phyloP scores from a whole-genome alignment of 2,888 invertebrate species.

The Cenopis cana region DNA sequence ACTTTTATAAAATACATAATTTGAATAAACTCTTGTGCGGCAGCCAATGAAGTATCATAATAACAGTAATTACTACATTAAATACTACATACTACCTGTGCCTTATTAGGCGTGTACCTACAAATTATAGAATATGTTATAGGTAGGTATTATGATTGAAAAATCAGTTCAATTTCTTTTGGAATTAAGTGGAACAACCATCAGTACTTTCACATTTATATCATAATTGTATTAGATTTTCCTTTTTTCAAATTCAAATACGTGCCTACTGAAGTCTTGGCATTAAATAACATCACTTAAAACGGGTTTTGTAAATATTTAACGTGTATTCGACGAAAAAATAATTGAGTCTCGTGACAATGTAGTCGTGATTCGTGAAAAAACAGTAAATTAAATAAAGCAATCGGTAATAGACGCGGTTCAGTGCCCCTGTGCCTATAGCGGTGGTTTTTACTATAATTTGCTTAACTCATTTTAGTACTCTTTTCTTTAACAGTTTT shows the following conservation, averaged over 20 bases:
- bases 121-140: too few relatives aligned
- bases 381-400: constrained; percentile 77
- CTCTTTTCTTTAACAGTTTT: background rate
- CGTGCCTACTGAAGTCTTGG: background rate
- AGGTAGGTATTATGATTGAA: too few relatives aligned
- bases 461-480: background rate
- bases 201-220: too few relatives aligned
- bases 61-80: too few relatives aligned
- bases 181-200: too few relatives aligned
- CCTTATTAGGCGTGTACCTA: too few relatives aligned
- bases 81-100: too few relatives aligned
- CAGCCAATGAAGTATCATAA: too few relatives aligned
- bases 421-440: constrained; percentile 5
- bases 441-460: background rate
- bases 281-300: constrained; percentile 2
- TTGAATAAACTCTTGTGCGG: too few relatives aligned
- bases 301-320: background rate
- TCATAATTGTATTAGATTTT: background rate
- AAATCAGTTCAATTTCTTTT: too few relatives aligned
- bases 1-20: too few relatives aligned
- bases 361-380: constrained; percentile 51
- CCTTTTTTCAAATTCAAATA: background rate
- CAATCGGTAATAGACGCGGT: constrained; percentile 61
- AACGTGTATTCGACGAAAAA: background rate
- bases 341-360: constrained; percentile 17